These are phyloP conservation scores for Plebejus melissa DNA, from an alignment of 2,888 invertebrate genomes.

Conservation along the genomic window DNA sequence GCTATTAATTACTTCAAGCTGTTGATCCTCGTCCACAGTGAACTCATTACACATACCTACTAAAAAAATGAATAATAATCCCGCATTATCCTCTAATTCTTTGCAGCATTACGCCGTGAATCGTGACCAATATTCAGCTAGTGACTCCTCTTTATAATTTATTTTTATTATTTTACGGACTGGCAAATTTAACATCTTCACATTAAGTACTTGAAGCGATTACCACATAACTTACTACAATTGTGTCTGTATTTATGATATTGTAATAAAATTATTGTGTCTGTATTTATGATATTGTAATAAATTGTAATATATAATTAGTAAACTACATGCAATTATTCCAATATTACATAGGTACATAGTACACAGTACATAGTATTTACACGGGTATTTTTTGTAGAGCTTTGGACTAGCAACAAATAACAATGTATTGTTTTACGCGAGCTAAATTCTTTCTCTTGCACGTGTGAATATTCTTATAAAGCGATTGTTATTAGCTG, in stretches of 20 bases:
- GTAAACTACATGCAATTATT: background rate
- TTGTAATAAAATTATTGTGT: background rate
- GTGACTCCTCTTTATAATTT: no score
- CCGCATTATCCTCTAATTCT: no score
- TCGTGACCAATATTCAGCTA: no score
- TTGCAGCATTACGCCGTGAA: no score
- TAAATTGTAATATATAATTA: constrained; percentile 1
- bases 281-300: background rate
- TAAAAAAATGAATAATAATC: no score
- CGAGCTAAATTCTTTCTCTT: background rate
- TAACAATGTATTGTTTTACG: background rate
- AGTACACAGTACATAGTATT: background rate
- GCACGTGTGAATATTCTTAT: background rate
- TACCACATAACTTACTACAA: background rate
- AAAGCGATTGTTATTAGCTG: no score
- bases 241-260: background rate
- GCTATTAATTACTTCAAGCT: no score
- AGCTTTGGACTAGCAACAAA: background rate
- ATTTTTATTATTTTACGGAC: background rate
- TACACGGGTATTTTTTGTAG: background rate
- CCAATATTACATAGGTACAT: background rate
- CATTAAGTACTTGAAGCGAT: background rate
- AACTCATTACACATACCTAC: no score
- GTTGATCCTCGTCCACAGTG: no score
- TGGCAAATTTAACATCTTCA: no score